These are phyloP conservation scores for Poeciliopsis presidionis DNA, from an alignment of 2,797 vertebrate genomes.

Conservation along the genomic window DNA sequence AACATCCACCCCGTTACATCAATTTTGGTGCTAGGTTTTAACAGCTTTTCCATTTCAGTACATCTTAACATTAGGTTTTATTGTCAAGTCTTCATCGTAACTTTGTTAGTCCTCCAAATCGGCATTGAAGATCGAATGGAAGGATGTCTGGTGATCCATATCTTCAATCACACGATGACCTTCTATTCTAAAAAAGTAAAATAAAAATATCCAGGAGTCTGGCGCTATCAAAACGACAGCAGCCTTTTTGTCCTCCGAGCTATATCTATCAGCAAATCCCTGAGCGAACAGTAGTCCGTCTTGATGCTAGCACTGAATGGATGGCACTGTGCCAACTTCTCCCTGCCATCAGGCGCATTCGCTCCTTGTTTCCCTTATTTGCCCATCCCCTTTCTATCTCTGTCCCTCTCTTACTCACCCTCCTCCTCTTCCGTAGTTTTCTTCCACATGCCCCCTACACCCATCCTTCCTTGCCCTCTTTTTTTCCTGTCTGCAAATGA, in stretches of 20 bases:
- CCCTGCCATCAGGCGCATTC: constrained; percentile 95
- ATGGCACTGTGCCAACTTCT: constrained; percentile 99
- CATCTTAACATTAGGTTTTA: constrained; percentile 19
- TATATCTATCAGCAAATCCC: constrained; percentile 87
- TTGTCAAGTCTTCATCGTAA: constrained; percentile 47
- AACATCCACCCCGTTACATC: constrained; percentile 25
- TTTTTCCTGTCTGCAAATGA: constrained; percentile 78
- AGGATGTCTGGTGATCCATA: constrained; percentile 27
- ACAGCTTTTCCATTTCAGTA: constrained; percentile 36
- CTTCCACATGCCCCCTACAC: constrained; percentile 71
- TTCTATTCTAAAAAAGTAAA: constrained; percentile 12
- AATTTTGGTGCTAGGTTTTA: constrained; percentile 34
- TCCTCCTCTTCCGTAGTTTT: constrained; percentile 71
- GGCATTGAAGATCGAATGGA: constrained; percentile 34
- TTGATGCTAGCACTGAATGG: constrained; percentile 98
- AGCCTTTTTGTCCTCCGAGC: constrained; percentile 74
- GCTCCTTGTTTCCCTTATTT: constrained; percentile 91
- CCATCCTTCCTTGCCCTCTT: constrained; percentile 79
- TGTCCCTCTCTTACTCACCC: constrained; percentile 79
- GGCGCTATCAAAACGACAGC: constrained; percentile 65
- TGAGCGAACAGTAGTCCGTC: constrained; percentile 85
- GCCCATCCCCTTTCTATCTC: constrained; percentile 88
- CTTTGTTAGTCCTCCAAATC: constrained; percentile 49
- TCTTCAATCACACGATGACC: constrained; percentile 36
- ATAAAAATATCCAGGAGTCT: constrained; percentile 32